Percentiles rank a stretch among this genome's conserved stretches.
Conservation (phyloP, 2,888 invertebrate species). For the Agapostemon virescens region DNA sequence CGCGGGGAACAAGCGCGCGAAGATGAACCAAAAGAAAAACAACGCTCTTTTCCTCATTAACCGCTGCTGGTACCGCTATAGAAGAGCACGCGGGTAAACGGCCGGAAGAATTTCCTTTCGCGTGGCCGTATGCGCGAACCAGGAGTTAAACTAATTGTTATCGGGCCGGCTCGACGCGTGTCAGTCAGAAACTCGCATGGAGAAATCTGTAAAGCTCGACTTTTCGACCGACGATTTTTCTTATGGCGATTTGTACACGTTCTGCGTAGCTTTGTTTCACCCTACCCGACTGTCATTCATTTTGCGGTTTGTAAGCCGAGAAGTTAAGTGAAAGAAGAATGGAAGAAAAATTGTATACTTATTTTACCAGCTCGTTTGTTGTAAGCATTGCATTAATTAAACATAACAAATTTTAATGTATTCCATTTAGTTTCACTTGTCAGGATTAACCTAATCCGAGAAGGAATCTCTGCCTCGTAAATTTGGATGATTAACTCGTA, state of each 20-base stretch:
- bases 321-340: no score
- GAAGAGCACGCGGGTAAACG: conserved; percentile 34
- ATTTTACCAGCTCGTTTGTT: no score
- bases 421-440: no score
- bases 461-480: no score
- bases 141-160: conserved; percentile 23
- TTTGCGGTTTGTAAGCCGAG: no score
- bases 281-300: background rate
- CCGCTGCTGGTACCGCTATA: conserved; percentile 61
- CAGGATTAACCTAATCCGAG: no score
- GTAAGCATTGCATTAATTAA: no score
- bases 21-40: conserved; percentile 17
- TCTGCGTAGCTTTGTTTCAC: background rate
- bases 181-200: background rate
- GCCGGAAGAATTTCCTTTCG: conserved; percentile 36
- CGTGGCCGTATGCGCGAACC: background rate
- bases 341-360: no score
- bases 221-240: background rate
- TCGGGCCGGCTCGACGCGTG: conserved; percentile 3
- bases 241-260: background rate
- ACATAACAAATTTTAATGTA: no score
- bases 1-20: conserved; percentile 34
- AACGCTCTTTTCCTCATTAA: conserved; percentile 55
- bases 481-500: no score
- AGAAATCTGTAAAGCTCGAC: background rate